These are phyloP conservation scores for Myrmecophaga tridactyla DNA, from an alignment of 2,113 vertebrate genomes.

Conservation along the genomic window DNA sequence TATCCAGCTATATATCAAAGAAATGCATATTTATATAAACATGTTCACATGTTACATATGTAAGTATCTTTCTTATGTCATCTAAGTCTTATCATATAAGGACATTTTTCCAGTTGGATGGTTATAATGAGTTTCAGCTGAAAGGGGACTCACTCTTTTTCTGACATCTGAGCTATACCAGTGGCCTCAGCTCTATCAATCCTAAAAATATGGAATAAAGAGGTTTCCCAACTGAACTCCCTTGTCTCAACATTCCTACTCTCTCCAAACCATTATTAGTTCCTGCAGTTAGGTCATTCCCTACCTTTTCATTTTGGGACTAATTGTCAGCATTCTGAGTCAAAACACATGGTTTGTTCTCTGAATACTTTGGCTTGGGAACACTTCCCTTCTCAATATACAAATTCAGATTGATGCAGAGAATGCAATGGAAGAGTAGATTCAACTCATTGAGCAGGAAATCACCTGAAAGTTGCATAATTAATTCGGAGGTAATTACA, in stretches of 20 bases:
- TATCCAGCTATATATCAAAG: not conserved
- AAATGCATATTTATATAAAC: not conserved
- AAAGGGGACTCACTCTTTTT: not conserved
- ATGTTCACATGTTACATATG: not conserved
- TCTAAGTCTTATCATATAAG: not conserved
- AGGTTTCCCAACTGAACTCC: not conserved
- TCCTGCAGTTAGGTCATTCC: not conserved
- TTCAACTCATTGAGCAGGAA: not conserved
- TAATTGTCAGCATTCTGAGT: not conserved
- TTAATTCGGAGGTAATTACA: not conserved
- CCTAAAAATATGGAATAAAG: not conserved
- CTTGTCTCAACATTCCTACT: not conserved
- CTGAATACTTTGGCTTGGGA: not conserved
- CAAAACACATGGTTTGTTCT: not conserved
- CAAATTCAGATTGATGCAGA: not conserved
- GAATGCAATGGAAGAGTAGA: not conserved
- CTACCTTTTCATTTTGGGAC: not conserved
- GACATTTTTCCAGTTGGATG: not conserved
- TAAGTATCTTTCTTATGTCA: not conserved
- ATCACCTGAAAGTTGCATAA: not conserved
- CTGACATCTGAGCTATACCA: not conserved
- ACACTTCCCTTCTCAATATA: not conserved
- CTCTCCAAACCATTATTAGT: not conserved
- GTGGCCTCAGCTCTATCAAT: not conserved
- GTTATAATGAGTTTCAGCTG: not conserved